phyloP scores from a whole-genome alignment of 2,113 vertebrate genomes.

The Hemibagrus wyckioides region DNA sequence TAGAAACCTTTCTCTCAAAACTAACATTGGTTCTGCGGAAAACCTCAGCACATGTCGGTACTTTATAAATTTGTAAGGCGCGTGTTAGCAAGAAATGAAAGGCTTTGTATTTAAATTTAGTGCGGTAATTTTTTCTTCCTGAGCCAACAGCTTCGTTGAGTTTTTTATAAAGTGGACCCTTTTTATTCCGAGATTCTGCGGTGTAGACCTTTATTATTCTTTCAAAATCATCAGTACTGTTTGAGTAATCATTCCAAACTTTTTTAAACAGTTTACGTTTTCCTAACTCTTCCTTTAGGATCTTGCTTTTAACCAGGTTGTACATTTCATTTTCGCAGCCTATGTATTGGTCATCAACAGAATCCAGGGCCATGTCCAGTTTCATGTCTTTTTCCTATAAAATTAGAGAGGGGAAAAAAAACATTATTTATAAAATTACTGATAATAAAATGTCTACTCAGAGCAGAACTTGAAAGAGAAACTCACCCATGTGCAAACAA shows the following conservation, averaged over 20 bases:
- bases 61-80: background rate
- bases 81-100: slow-evolving; percentile 7
- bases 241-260: background rate
- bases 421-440: background rate
- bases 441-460: background rate
- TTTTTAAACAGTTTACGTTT: fast-evolving
- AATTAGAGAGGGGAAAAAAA: background rate
- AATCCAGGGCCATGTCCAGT: background rate
- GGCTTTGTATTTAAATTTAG: background rate
- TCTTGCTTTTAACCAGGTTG: background rate
- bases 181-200: fast-evolving
- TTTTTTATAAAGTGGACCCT: background rate
- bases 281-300: background rate
- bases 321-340: background rate
- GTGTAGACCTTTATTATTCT: slow-evolving; percentile 1
- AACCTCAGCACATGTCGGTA: background rate
- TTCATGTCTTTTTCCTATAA: background rate
- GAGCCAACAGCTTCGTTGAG: background rate
- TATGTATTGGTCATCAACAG: slow-evolving; percentile 4
- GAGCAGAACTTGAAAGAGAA: background rate
- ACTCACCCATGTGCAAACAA: background rate
- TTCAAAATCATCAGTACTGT: background rate
- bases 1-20: background rate
- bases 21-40: background rate
- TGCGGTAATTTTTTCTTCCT: background rate